Base-by-base conservation (phyloP, 2,888 invertebrate genomes). In the Pseudanteris insignis region DNA sequence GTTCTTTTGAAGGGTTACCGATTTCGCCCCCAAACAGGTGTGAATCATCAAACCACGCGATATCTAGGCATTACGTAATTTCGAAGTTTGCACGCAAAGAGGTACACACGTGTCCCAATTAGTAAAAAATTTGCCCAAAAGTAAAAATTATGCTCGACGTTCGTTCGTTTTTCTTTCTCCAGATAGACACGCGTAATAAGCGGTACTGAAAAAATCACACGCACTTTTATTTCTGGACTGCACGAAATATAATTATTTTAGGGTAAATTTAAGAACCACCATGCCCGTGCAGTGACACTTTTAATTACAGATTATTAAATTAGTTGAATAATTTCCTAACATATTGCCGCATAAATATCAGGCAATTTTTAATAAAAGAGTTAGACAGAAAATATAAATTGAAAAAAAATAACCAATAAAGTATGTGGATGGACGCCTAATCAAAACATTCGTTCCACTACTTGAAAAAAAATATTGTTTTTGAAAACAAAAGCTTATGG, bases 31-130 rank as follows among this genome's bases (percentile, higher is more conserved):
- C n/a, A n/a, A 41, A 41, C 41, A 43, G 48, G 48, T 48, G 43
- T 30, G 13, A 57, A 43, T n/a, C n/a, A n/a, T n/a, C n/a, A n/a
- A n/a, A 41, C 40, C 12, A 21, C 13, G 10, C 15, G 15, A 24
- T 33, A 28, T 5, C 5, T 14, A 34, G 13, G 43, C 40, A 57
- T n/a, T n/a, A n/a, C 43, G 26, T 57, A 43, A 36, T 48, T 43
- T 32, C 21, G 28, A 37, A 43, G 30, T 50, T 57, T 10, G 43
- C 57, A 44, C 28, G 48, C 48, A 57, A 50, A 50, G 21, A 15
- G 15, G 10, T 13, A 30, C 37, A 44, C 57, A 38, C 43, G 43
- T 50, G 48, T 57, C 43, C 57, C 48, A 57, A 57, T 57, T 57
- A 57, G 48, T 33, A n/a, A 43, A 15, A 48, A 57, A 57, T 34